Evolutionary conservation across 1,140 invertebrate species (phyloP), one percentile per base, ranked within the genome.

Genomic region (Papilio polytes): DNA sequence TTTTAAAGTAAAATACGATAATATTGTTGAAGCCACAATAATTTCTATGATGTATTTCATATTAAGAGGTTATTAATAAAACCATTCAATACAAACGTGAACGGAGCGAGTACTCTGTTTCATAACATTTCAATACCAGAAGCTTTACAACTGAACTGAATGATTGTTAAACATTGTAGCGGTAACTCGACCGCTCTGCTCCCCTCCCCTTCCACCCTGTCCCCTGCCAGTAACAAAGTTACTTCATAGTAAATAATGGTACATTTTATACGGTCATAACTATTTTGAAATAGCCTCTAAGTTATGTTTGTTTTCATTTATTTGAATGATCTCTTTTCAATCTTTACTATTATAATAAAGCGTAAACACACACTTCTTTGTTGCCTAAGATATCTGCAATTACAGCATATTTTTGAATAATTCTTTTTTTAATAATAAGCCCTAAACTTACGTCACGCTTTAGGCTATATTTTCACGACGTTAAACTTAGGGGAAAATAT

Each of bases 251-350:
- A 48, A 76, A 76, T 22, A 76, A 76, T 74, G 72, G 4, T 74
- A 8, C 73, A 20, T 74, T 74, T 74, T 74, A 74, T 74, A 48
- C 73, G 44, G 44, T 15, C 73, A 13, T 74, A 74, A 74, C 73
- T 74, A 74, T 74, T 74, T 20, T 74, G 73, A 74, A 74, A 74
- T 74, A 13, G n/a, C 36, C n/a, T 20, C 12, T 74, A n/a, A 74
- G 48, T 74, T 48, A 48, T 74, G 18, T 48, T 74, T 74, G 44
- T 74, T 74, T 74, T 22, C 41, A 74, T 22, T 74, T 6, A 74
- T 51, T 51, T 51, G 18, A 48, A 48, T 15, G 6, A 15, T 20
- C 18, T n/a, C 18, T n/a, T 53, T n/a, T n/a, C n/a, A n/a, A n/a
- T n/a, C n/a, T n/a, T n/a, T n/a, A n/a, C n/a, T n/a, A n/a, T n/a